These are phyloP conservation scores for Anguilla anguilla DNA, from an alignment of 2,797 vertebrate genomes.

Conservation along the genomic window DNA sequence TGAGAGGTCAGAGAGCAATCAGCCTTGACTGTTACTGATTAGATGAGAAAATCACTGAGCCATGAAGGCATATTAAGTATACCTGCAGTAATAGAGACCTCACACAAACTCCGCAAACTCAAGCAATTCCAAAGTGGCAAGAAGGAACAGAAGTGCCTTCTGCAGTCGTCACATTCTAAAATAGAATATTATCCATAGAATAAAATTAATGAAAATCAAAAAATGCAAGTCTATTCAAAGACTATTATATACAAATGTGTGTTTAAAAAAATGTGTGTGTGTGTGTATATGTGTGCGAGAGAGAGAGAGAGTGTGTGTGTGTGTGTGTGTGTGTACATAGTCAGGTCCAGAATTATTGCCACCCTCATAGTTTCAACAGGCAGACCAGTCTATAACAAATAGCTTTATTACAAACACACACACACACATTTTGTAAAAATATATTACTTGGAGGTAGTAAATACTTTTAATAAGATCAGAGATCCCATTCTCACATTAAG, in stretches of 20 bases:
- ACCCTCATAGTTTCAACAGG: neutral
- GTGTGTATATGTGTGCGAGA: neutral
- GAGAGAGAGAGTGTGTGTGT: neutral
- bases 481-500: conserved; percentile 15
- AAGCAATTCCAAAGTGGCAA: neutral
- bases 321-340: neutral
- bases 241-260: neutral
- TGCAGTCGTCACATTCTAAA: neutral
- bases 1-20: conserved; percentile 59
- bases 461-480: neutral
- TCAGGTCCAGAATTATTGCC: neutral
- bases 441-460: neutral
- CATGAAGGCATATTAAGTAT: conserved; percentile 50
- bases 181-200: conserved; percentile 7
- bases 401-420: neutral
- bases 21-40: conserved; percentile 50
- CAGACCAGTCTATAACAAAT: neutral
- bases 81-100: conserved; percentile 32
- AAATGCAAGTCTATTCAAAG: conserved; percentile 14
- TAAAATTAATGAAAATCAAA: neutral
- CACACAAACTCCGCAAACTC: neutral
- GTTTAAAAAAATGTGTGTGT: too few relatives aligned
- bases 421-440: neutral
- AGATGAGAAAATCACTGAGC: conserved; percentile 37
- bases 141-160: neutral